Base-by-base conservation (phyloP, 2,888 invertebrate genomes). In the Cyrtodaria siliqua region DNA sequence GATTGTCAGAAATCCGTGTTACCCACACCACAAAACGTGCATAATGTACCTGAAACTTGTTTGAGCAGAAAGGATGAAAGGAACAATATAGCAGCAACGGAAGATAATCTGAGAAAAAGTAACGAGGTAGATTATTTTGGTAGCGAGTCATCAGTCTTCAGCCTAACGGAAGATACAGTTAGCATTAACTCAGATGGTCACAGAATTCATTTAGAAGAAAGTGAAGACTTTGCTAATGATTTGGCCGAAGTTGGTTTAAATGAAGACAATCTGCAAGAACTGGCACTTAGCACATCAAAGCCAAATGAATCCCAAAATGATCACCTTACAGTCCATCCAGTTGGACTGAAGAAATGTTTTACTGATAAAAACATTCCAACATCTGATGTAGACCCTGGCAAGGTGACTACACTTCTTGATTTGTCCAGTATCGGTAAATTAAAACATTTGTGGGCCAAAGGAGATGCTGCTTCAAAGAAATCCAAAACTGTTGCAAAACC, bases 381-480 rank as follows among this genome's bases (percentile, higher is more conserved):
- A 18, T 4, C 47, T 9, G 29, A 29, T 9, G 23, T n/a, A 2
- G n/a, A 16, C 14, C n/a, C 29, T n/a, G 16, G 47, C n/a, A 42
- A 64, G 16, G 52, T 59, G 2, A 59, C 61, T 24, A 56, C 62
- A 9, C 26, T 62, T 27, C 33, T 57, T 38, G 61, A 73, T 52
- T 24, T 56, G 6, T 42, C 67, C 3, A 73, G 67, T 50, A 73
- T 73, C 33, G 49, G 27, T n/a, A 44, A 67, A 68, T 42, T 68
- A 14, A 74, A 62, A 47, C 61, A 18, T 23, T 26, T 68, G 3
- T 74, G 67, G 67, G 49, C 26, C 1, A 74, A 74, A 18, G 27
- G 50, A n/a, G 27, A 52, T 42, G 18, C 26, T 1, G 2, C n/a
- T 2, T 8, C 18, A 38, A 50, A 50, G 50, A 50, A 14, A 50